Percentiles rank a stretch among this genome's conserved stretches.
phyloP scores from a whole-genome alignment of 2,797 vertebrate species.

The Chrosomus eos region DNA sequence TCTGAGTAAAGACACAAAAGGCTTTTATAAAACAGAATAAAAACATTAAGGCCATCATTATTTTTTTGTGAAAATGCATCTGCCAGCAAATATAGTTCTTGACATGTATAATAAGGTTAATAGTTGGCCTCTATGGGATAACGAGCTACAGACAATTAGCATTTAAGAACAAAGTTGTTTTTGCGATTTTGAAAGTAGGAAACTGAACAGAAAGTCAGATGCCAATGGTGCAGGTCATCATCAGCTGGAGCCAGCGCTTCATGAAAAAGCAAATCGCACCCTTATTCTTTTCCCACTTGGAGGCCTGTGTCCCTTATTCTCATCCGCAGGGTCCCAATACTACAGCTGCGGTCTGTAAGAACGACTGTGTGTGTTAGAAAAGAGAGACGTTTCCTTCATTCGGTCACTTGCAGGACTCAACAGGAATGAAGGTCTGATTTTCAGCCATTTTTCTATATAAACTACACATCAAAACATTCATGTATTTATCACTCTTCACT shows the following conservation, averaged over 20 bases:
- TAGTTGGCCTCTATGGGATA: background rate
- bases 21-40: background rate
- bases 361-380: background rate
- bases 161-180: background rate
- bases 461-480: background rate
- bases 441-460: background rate
- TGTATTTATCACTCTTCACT: background rate
- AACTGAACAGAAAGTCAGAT: conserved; percentile 4
- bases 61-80: background rate
- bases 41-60: background rate
- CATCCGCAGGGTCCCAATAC: background rate
- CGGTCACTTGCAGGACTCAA: background rate
- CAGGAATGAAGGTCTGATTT: background rate
- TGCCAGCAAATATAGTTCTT: background rate
- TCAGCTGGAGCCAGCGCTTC: conserved; percentile 45
- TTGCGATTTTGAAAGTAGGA: background rate
- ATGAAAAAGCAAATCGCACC: conserved; percentile 55
- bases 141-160: too few species aligned
- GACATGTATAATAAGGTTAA: background rate
- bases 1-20: background rate
- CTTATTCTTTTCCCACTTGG: conserved; percentile 34
- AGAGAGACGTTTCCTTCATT: background rate
- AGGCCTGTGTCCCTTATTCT: background rate
- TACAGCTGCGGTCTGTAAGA: background rate
- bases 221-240: background rate